These are phyloP conservation scores for Notodonta dromedarius DNA, from an alignment of 2,888 invertebrate species.

Conservation along the genomic window DNA sequence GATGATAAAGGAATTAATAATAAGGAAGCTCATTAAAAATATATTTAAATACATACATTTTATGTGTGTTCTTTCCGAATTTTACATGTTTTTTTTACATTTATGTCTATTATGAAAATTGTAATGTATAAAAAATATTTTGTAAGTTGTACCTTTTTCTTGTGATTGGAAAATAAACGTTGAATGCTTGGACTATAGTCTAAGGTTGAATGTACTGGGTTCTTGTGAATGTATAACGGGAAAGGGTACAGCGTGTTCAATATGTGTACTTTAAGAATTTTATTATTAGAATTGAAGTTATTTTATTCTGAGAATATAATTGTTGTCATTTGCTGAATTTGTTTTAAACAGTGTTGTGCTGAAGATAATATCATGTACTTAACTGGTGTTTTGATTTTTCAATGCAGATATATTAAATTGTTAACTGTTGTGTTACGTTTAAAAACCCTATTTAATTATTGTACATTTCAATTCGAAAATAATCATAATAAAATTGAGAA, in stretches of 20 bases:
- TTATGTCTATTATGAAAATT: constrained; percentile 31
- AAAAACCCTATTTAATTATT: constrained; percentile 45
- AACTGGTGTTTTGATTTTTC: constrained; percentile 13
- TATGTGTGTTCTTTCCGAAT: constrained; percentile 65
- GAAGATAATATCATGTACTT: constrained; percentile 20
- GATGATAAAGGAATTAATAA: constrained; percentile 48
- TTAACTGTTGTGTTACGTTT: constrained; percentile 23
- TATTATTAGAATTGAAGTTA: constrained; percentile 32
- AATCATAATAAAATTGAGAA: constrained; percentile 50
- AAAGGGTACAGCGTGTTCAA: constrained; percentile 24
- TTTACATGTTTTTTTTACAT: constrained; percentile 50
- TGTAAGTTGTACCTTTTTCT: constrained; percentile 22
- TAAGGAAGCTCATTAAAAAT: constrained; percentile 77
- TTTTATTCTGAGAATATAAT: constrained; percentile 29
- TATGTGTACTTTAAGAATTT: constrained; percentile 26
- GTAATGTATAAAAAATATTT: constrained; percentile 16
- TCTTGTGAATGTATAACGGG: constrained; percentile 15
- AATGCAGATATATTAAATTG: constrained; percentile 17
- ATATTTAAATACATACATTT: constrained; percentile 57
- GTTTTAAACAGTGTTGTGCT: constrained; percentile 32
- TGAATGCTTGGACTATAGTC: background rate
- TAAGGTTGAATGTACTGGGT: constrained; percentile 13
- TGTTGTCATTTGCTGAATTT: constrained; percentile 32
- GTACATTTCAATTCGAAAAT: constrained; percentile 49
- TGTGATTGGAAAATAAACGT: constrained; percentile 5